These are phyloP conservation scores for Melanotaenia boesemani DNA, from an alignment of 2,797 vertebrate species.

Conservation along the genomic window DNA sequence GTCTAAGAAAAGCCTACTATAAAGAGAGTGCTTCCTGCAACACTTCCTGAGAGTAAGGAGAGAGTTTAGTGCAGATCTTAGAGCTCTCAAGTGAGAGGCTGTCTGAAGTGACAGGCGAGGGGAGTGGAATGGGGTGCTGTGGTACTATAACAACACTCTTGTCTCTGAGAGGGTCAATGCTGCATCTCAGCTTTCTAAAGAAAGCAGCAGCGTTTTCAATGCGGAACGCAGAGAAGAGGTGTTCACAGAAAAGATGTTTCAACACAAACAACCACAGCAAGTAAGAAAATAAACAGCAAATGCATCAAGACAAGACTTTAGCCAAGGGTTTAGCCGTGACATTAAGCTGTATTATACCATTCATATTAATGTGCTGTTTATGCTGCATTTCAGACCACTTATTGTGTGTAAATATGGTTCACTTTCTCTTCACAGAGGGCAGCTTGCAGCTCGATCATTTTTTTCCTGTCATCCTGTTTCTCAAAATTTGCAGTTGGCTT, in stretches of 20 bases:
- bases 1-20: slow-evolving; percentile 67
- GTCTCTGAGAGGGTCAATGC: slow-evolving; percentile 70
- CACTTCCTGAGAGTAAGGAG: slow-evolving; percentile 76
- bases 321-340: slow-evolving; percentile 27
- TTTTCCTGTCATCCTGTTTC: slow-evolving; percentile 17
- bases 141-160: slow-evolving; percentile 66
- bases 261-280: slow-evolving; percentile 41
- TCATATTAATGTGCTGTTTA: not conserved
- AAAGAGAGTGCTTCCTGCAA: slow-evolving; percentile 71
- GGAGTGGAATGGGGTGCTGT: slow-evolving; percentile 3
- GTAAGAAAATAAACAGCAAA: slow-evolving; percentile 60
- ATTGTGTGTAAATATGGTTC: slow-evolving; percentile 6
- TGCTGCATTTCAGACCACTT: not conserved
- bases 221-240: slow-evolving; percentile 65
- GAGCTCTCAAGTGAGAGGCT: slow-evolving; percentile 72
- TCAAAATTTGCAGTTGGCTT: slow-evolving; percentile 27
- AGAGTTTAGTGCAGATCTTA: slow-evolving; percentile 76
- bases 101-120: slow-evolving; percentile 74
- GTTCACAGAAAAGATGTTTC: slow-evolving; percentile 58
- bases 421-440: not conserved
- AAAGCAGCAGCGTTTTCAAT: slow-evolving; percentile 68
- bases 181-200: slow-evolving; percentile 69
- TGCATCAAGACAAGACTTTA: slow-evolving; percentile 30
- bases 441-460: not conserved
- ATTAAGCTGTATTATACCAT: slow-evolving; percentile 5